Conservation (phyloP, 1,140 invertebrate genomes). For the Helicoverpa zea region DNA sequence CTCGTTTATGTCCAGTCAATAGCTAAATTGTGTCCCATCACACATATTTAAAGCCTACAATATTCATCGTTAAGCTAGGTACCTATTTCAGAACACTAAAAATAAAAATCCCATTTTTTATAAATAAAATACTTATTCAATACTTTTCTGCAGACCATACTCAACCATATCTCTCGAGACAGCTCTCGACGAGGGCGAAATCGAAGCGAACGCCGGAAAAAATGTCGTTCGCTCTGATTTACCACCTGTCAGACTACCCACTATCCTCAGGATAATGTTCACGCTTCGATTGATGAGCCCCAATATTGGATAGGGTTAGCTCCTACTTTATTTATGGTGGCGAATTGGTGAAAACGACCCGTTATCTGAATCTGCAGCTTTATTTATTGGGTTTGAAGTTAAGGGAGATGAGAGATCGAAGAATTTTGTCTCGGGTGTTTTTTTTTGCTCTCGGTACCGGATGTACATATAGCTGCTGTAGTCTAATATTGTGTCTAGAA, state of each 20-base stretch:
- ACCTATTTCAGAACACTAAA: neutral
- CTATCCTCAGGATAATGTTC: constrained; percentile 38
- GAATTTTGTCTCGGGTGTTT: neutral
- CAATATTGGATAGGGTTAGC: constrained; percentile 43
- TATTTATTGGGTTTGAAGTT: too few relatives aligned
- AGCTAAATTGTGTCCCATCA: too few relatives aligned
- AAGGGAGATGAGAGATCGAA: too few relatives aligned
- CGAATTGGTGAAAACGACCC: neutral
- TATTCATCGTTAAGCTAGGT: neutral
- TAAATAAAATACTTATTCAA: neutral
- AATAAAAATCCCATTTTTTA: neutral
- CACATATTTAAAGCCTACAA: too few relatives aligned
- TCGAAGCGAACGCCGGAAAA: constrained; percentile 71
- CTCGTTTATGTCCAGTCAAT: too few relatives aligned
- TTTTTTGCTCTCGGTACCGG: too few relatives aligned
- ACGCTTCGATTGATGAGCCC: constrained; percentile 41
- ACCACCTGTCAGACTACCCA: constrained; percentile 57
- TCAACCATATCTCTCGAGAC: constrained; percentile 79
- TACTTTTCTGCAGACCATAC: constrained; percentile 60
- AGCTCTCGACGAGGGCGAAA: constrained; percentile 60
- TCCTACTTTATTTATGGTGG: constrained; percentile 10
- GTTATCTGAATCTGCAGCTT: too few relatives aligned
- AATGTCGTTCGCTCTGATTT: constrained; percentile 81
- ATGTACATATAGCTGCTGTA: too few relatives aligned
- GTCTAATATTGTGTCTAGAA: too few relatives aligned